Base-by-base conservation (phyloP, 2,797 vertebrate genomes). In the Notolepis coatsorum region DNA sequence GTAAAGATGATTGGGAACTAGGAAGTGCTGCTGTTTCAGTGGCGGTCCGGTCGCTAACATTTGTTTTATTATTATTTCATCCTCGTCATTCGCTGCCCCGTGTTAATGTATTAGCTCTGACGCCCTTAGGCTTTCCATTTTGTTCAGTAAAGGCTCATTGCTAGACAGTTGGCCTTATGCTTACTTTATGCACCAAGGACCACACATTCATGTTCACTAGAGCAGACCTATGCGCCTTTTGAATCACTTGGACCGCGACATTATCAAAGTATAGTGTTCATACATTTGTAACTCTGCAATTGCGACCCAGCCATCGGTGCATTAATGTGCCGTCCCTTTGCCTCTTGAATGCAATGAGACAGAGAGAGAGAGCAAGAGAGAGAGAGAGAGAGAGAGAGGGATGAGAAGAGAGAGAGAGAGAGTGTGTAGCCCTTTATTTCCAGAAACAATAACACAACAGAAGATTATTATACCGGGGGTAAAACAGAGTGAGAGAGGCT, bases 161-260 rank as follows among this genome's bases (percentile, higher is more conserved):
- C 85, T 69, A 66, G 82, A 81, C 81, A 84, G 64, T 81, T 85
- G 82, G 84, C 81, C 86, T 90, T 88, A 87, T 88, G 88, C 88
- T 92, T 87, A 86, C 87, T 92, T 89, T 91, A 90, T 91, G 91
- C 90, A 92, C 90, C 89, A 81, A 53, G 49, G 84, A 83, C 75
- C 85, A 84, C 86, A 89, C 85, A 93, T 93, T 92, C 86, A 89
- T 86, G 91, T 87, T 89, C 88, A 89, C 81, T 80, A 86, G 90
- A 93, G 90, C 91, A 92, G 75, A 90, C 87, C 80, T 82, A 69
- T 7, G 54, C 25, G 85, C 76, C 81, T 91, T 91, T 88, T 73
- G 73, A 90, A 88, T 81, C 84, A 80, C 88, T 88, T 64, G 77
- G 79, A 79, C 77, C 49, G 49, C 72, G 58, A 81, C 80, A 84